A percentile compares a stretch with the other conserved stretches of the same genome.
phyloP scores from a whole-genome alignment of 2,113 vertebrate genomes.

The Hydrolagus affinis region DNA sequence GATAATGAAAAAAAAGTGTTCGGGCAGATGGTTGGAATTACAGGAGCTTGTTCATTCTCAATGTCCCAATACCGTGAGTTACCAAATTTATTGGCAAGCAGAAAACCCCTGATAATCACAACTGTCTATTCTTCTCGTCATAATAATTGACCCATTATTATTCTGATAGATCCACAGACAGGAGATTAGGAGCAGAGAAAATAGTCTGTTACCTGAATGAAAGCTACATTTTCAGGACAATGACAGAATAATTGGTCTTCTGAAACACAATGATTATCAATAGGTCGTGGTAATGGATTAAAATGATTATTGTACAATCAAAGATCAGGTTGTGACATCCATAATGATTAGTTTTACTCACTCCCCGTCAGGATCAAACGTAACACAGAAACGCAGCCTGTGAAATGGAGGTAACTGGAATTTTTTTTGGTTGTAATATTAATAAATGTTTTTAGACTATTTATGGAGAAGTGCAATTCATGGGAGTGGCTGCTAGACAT shows the following conservation, averaged over 20 bases:
- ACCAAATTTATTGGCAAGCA: not conserved
- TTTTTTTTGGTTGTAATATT: not conserved
- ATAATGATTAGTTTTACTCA: slow-evolving; percentile 28
- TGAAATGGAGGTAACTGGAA: not conserved
- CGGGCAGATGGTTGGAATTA: slow-evolving; percentile 90
- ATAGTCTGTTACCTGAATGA: not conserved
- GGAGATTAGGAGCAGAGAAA: not conserved
- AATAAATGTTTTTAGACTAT: not conserved
- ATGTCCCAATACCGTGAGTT: slow-evolving; percentile 7
- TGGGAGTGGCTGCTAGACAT: not conserved
- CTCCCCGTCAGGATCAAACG: slow-evolving; percentile 2
- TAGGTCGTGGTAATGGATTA: slow-evolving; percentile 27
- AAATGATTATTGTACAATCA: slow-evolving; percentile 27
- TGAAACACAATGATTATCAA: slow-evolving; percentile 17
- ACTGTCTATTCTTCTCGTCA: not conserved
- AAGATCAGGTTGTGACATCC: slow-evolving; percentile 27
- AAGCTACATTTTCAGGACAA: not conserved
- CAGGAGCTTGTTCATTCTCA: slow-evolving; percentile 54
- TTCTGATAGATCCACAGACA: not conserved
- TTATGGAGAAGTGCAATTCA: not conserved
- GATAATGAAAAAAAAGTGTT: slow-evolving; percentile 60
- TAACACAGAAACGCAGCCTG: not conserved
- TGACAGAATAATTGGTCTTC: slow-evolving; percentile 25
- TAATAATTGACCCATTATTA: not conserved
- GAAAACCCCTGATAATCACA: not conserved